Evolutionary conservation across 37 sponge, comb jelly and placozoan genomes (phyloP).

Genomic region (Geodia barretti): DNA sequence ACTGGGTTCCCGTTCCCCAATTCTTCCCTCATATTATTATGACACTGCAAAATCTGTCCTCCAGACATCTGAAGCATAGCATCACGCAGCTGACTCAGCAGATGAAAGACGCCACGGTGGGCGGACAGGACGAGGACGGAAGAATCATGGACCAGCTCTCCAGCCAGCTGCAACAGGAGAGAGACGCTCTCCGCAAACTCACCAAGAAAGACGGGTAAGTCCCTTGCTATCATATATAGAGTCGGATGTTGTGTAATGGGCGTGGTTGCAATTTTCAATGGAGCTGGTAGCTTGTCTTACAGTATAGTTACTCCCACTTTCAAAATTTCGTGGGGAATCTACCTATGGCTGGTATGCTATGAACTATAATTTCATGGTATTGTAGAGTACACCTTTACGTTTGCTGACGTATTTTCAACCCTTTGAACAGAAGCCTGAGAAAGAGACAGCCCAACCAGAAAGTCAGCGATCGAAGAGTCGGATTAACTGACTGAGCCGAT

Average conservation of each 20-base stretch:
- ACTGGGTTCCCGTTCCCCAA: conserved; percentile 44
- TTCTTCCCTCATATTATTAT: conserved; percentile 77
- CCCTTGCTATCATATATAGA: too few species aligned
- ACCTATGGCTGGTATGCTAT: too few species aligned
- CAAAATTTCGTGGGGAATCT: too few species aligned
- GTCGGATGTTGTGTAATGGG: too few species aligned
- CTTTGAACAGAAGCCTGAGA: not conserved
- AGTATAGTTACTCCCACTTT: too few species aligned
- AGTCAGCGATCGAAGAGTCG: not conserved
- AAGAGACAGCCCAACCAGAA: not conserved
- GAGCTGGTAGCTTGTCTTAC: too few species aligned
- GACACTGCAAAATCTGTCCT: too few species aligned
- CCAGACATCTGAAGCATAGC: conserved; percentile 20
- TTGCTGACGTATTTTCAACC: too few species aligned
- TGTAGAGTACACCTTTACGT: too few species aligned
- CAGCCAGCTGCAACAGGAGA: conserved; percentile 17
- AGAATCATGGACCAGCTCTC: conserved; percentile 36
- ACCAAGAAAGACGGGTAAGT: not conserved
- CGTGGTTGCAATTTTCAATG: too few species aligned
- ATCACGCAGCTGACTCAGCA: conserved; percentile 32
- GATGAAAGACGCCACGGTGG: not conserved
- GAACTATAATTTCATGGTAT: too few species aligned
- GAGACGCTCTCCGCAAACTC: not conserved
- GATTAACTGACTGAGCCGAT: too few species aligned
- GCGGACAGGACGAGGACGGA: not conserved